A percentile compares a stretch with the other conserved stretches of the same genome.
phyloP scores from a whole-genome alignment of 2,888 invertebrate genomes.

The Uropetala carovei region DNA sequence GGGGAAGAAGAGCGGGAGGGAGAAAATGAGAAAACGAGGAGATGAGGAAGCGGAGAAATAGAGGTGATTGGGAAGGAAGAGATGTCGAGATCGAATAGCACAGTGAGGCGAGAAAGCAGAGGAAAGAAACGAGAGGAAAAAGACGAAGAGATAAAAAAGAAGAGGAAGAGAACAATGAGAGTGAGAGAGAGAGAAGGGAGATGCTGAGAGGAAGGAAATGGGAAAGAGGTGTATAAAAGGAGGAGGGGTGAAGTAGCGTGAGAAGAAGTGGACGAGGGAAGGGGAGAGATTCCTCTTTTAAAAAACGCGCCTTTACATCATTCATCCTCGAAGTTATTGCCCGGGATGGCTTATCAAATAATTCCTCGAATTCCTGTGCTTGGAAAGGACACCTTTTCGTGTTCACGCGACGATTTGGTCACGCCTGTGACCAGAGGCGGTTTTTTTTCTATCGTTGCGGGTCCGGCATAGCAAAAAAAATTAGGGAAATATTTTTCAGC shows the following conservation, averaged over 20 bases:
- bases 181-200: not conserved
- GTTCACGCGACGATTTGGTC: not conserved
- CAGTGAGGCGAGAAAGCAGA: not conserved
- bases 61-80: not conserved
- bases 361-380: not conserved
- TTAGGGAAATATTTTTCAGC: no score
- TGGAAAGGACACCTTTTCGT: not conserved
- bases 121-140: not conserved
- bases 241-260: not conserved
- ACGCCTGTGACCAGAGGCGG: not conserved
- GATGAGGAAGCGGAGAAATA: not conserved
- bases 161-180: not conserved
- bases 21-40: not conserved
- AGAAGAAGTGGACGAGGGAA: not conserved
- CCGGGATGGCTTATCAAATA: not conserved
- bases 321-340: slow-evolving; percentile 19
- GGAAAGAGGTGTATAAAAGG: not conserved
- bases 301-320: slow-evolving; percentile 27
- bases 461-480: not conserved
- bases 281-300: not conserved
- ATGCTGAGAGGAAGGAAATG: not conserved
- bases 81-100: not conserved
- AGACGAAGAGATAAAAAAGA: not conserved
- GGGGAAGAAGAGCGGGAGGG: not conserved
- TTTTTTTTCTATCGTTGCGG: slow-evolving; percentile 4